Conservation (phyloP, 2,797 vertebrate species). For the Gymnopithys bicolor region DNA sequence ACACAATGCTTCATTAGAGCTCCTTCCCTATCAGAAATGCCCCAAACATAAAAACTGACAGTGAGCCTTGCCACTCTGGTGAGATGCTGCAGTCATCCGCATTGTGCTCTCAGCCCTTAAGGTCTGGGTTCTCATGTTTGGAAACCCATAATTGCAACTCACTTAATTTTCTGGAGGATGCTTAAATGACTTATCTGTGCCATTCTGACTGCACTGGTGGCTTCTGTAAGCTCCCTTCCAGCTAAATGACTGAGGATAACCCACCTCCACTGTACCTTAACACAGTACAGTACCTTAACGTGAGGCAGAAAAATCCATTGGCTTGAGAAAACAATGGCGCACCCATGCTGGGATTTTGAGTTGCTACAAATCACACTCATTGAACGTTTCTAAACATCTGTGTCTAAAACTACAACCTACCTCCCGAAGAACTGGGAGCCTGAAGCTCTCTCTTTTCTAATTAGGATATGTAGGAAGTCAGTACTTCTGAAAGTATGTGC, state of each 20-base stretch:
- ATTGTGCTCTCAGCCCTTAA: neutral
- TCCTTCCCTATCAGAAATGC: neutral
- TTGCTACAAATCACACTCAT: neutral
- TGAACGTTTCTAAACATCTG: accelerated
- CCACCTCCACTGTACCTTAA: neutral
- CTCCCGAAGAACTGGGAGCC: neutral
- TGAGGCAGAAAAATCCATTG: neutral
- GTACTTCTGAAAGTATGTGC: neutral
- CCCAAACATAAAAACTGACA: neutral
- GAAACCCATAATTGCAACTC: neutral
- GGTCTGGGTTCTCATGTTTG: neutral
- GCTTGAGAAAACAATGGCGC: accelerated
- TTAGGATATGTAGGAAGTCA: neutral
- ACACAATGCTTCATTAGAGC: neutral
- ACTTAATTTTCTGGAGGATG: neutral
- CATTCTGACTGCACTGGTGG: neutral
- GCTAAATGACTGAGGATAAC: neutral
- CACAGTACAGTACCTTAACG: neutral
- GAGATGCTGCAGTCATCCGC: neutral
- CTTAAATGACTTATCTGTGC: neutral
- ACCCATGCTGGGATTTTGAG: accelerated
- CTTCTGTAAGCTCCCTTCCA: neutral
- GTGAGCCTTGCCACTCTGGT: neutral
- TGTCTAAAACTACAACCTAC: neutral
- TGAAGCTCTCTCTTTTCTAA: neutral